These are phyloP conservation scores for Montipora capitata DNA, from an alignment of 92 coral and sea anemone genomes.

Conservation along the genomic window DNA sequence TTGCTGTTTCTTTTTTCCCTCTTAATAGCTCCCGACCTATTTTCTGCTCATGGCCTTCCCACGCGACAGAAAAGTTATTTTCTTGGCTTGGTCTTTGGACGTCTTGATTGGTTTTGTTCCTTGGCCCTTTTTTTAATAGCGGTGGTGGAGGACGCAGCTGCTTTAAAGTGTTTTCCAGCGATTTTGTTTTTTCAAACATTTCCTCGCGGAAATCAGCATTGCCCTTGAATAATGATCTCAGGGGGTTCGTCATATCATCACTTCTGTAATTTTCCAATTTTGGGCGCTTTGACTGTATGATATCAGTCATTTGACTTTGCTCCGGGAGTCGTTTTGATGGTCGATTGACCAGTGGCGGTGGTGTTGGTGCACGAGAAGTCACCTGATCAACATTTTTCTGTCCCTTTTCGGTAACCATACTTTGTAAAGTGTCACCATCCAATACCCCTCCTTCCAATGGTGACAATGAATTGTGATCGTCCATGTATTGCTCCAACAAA, in stretches of 20 bases:
- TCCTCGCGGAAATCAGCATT: neutral
- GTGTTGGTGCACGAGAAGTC: constrained; percentile 19
- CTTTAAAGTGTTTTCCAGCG: constrained; percentile 15
- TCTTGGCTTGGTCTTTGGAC: neutral
- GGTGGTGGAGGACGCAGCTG: constrained; percentile 47
- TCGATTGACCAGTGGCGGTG: constrained; percentile 49
- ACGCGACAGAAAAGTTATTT: neutral
- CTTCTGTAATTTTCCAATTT: neutral
- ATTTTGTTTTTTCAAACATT: constrained; percentile 37
- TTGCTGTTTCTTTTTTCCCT: neutral
- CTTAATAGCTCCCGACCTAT: neutral
- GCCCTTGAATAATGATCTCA: neutral
- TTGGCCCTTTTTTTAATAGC: constrained; percentile 8
- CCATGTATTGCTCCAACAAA: constrained; percentile 29
- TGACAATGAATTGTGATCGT: neutral
- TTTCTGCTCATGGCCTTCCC: neutral
- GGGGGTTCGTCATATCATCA: neutral
- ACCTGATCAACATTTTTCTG: neutral
- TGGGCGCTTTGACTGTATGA: constrained; percentile 28
- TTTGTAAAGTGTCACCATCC: neutral
- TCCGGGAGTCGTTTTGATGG: constrained; percentile 36
- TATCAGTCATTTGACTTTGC: constrained; percentile 1
- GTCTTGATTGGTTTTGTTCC: neutral
- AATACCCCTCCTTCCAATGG: neutral
- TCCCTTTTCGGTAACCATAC: neutral